Base-by-base conservation (phyloP, 2,888 invertebrate species). In the Xestobium rufovillosum region DNA sequence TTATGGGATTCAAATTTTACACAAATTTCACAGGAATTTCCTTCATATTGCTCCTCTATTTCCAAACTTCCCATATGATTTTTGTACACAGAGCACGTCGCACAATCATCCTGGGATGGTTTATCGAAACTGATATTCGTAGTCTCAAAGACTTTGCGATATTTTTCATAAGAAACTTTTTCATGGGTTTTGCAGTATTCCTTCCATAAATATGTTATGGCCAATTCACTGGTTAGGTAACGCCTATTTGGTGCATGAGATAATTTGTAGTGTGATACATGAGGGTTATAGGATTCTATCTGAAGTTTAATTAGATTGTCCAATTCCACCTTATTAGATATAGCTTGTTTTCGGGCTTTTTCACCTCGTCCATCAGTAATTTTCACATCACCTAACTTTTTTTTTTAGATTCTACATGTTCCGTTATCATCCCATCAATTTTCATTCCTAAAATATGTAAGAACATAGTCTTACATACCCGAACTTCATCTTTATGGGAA, bases 101-200 rank as follows among this genome's bases (percentile, higher is more conserved):
- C 34, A 31, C 29, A 37, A 13, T 38, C 36, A 23, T 41, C 38
- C 27, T 41, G 41, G 34, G 17, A 38, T 30, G 38, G 38, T 15
- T 34, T 30, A 28, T 38, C 41, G 34, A 41, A 41, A 10, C 37
- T 35, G 19, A 41, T 41, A 17, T 41, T 41, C 14, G 27, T 14
- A 11, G 26, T 13, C 4, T 32, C 29, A 14, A 41, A 37, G 11
- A 33, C 40, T 11, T 28, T 28, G 19, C 37, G 32, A 23, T 41
- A 41, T 29, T 37, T 41, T 28, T 41, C 41, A 37, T 41, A 41
- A 12, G 31, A 39, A 14, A 39, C 17, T 25, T 36, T 26, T 25
- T 36, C 23, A 15, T 33, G 12, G 6, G 16, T 3, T 38, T 30
- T 34, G 26, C 38, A 41, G 28, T 28, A 41, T 14, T 38, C 26